A percentile compares a stretch with the other conserved stretches of the same genome.
These are phyloP conservation scores for Popillia japonica DNA, from an alignment of 1,140 invertebrate species.

Conservation along the genomic window DNA sequence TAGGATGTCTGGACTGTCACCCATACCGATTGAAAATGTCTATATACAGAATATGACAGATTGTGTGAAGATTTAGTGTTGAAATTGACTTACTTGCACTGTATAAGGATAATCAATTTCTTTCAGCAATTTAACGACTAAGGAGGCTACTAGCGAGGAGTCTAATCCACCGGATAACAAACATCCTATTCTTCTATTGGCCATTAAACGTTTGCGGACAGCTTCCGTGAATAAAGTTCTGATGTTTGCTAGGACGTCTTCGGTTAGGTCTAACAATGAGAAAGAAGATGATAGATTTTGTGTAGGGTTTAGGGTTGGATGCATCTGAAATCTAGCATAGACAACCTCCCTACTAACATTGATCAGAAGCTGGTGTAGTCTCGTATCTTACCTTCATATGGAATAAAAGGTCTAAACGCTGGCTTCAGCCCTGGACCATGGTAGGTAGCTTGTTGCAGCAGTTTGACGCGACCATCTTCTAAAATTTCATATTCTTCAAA, in stretches of 20 bases:
- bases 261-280: slow-evolving; percentile 24
- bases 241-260: slow-evolving; percentile 65
- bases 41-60: slow-evolving; percentile 49
- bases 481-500: slow-evolving; percentile 71
- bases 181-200: slow-evolving; percentile 76
- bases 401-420: slow-evolving; percentile 65
- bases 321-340: too few species aligned
- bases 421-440: slow-evolving; percentile 68
- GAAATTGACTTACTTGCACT: slow-evolving; percentile 65
- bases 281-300: not conserved
- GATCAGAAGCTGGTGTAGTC: too few species aligned
- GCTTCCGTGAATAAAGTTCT: slow-evolving; percentile 70
- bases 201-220: slow-evolving; percentile 76
- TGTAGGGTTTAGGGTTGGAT: too few species aligned
- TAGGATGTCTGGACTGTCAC: slow-evolving; percentile 82
- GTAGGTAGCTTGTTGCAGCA: slow-evolving; percentile 65
- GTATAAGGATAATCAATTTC: slow-evolving; percentile 70
- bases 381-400: slow-evolving; percentile 62
- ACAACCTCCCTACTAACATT: too few species aligned
- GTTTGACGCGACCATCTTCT: slow-evolving; percentile 66
- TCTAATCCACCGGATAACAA: slow-evolving; percentile 86
- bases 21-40: slow-evolving; percentile 90
- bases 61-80: not conserved
- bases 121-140: slow-evolving; percentile 74
- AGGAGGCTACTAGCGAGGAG: slow-evolving; percentile 85